phyloP scores from a whole-genome alignment of 53 echinoderm and acorn worm genomes.

The Zoroaster sp. region DNA sequence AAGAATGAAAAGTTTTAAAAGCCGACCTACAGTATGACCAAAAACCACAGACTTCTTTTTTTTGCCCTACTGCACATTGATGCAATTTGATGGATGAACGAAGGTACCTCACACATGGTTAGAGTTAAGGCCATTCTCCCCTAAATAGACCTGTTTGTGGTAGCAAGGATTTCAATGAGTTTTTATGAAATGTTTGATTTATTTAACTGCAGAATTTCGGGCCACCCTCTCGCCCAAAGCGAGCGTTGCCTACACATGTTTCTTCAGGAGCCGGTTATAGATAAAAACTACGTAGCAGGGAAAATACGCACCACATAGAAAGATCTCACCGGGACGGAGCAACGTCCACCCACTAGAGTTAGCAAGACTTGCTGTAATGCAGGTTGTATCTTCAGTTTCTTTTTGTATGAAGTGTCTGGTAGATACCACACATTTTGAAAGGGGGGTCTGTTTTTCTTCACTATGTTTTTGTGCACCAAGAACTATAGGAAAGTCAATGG shows the following conservation, averaged over 20 bases:
- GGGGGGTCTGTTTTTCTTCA: not conserved
- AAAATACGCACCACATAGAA: slow-evolving; percentile 92
- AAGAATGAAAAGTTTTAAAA: too few relatives aligned
- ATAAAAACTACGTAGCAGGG: slow-evolving; percentile 94
- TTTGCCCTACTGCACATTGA: not conserved
- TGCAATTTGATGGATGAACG: too few relatives aligned
- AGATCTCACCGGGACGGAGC: not conserved
- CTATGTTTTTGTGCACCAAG: too few relatives aligned
- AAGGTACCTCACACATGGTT: too few relatives aligned
- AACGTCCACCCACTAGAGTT: not conserved
- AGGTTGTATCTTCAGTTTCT: slow-evolving; percentile 33
- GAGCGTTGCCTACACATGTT: slow-evolving; percentile 99
- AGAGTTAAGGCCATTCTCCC: too few relatives aligned
- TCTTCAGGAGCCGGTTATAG: slow-evolving; percentile 86
- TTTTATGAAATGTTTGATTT: not conserved
- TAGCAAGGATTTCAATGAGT: too few relatives aligned
- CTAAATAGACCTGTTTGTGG: too few relatives aligned
- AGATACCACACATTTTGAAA: not conserved
- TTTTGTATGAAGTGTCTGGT: not conserved
- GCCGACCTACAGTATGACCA: too few relatives aligned
- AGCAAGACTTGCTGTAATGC: not conserved
- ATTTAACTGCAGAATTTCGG: slow-evolving; percentile 82
- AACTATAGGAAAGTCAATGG: not conserved
- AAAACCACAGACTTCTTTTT: too few relatives aligned
- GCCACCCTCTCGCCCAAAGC: slow-evolving; percentile 97